These are phyloP conservation scores for Temnothorax unifasciatus DNA, from an alignment of 2,888 invertebrate genomes.

Conservation along the genomic window DNA sequence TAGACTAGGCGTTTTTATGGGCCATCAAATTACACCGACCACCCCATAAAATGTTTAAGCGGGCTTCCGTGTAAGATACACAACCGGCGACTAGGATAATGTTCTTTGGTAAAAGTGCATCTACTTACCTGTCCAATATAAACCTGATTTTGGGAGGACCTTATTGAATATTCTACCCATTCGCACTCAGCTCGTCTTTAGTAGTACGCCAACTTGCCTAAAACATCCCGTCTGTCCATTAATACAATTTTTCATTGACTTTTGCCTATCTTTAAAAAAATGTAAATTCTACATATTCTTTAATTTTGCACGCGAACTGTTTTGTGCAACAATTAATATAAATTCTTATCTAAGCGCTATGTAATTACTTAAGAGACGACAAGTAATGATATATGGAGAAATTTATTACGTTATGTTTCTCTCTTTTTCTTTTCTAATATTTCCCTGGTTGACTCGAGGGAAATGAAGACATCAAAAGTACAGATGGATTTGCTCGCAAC, in stretches of 20 bases:
- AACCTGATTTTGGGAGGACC: not conserved
- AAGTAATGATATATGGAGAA: conserved; percentile 19
- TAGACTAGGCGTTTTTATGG: conserved; percentile 86
- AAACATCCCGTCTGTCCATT: not conserved
- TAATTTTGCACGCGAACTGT: not conserved
- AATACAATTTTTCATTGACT: not conserved
- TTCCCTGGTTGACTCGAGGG: conserved; percentile 3
- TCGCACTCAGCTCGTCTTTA: not conserved
- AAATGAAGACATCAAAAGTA: conserved; percentile 64
- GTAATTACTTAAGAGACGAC: not conserved
- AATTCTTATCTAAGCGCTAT: conserved; percentile 25
- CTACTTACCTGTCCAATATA: conserved; percentile 59
- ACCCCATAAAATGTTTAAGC: conserved; percentile 86
- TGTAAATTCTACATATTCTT: not conserved
- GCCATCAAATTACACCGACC: conserved; percentile 86
- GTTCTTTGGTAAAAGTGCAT: conserved; percentile 77
- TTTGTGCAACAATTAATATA: conserved; percentile 8
- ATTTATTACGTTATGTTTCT: conserved; percentile 22
- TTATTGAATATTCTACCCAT: not conserved
- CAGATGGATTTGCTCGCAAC: conserved; percentile 52
- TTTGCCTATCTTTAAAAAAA: not conserved
- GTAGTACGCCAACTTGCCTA: not conserved
- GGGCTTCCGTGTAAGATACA: conserved; percentile 84
- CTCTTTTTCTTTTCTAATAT: conserved; percentile 1
- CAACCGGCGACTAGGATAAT: conserved; percentile 78